Percentiles rank a stretch among this genome's conserved stretches.
phyloP scores from a whole-genome alignment of 2,888 invertebrate species.

The Subacronicta megacephala region DNA sequence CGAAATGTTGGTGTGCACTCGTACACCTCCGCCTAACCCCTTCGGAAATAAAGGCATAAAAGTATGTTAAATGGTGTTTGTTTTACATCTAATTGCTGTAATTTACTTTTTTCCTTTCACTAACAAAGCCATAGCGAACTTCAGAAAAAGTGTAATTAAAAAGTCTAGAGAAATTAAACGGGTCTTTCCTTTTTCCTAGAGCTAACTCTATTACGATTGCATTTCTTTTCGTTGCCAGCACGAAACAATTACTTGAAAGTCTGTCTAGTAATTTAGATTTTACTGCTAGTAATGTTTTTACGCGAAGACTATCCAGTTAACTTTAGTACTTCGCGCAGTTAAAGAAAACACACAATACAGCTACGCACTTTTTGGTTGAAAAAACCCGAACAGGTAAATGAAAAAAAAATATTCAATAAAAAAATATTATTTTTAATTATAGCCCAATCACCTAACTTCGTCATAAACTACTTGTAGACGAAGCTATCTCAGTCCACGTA shows the following conservation, averaged over 20 bases:
- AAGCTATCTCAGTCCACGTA: too few relatives aligned
- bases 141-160: conserved; percentile 11
- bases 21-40: too few relatives aligned
- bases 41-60: too few relatives aligned
- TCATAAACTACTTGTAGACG: too few relatives aligned
- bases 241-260: conserved; percentile 30
- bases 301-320: conserved; percentile 13
- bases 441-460: too few relatives aligned
- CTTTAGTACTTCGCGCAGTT: conserved; percentile 26
- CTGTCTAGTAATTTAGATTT: conserved; percentile 31
- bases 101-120: conserved; percentile 5
- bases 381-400: not conserved
- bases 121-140: conserved; percentile 4
- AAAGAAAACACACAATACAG: conserved; percentile 22
- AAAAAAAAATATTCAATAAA: too few relatives aligned
- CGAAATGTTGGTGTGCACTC: too few relatives aligned
- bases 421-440: too few relatives aligned
- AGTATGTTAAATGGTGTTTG: too few relatives aligned
- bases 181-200: conserved; percentile 3
- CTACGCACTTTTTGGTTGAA: conserved; percentile 1
- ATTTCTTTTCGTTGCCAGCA: conserved; percentile 20
- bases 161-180: conserved; percentile 11
- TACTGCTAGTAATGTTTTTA: conserved; percentile 18
- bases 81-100: conserved; percentile 1
- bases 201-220: conserved; percentile 11